Percentiles rank a stretch among this genome's conserved stretches.
Evolutionary conservation across 2,888 invertebrate species (phyloP).

Genomic region (Hypena proboscidalis): DNA sequence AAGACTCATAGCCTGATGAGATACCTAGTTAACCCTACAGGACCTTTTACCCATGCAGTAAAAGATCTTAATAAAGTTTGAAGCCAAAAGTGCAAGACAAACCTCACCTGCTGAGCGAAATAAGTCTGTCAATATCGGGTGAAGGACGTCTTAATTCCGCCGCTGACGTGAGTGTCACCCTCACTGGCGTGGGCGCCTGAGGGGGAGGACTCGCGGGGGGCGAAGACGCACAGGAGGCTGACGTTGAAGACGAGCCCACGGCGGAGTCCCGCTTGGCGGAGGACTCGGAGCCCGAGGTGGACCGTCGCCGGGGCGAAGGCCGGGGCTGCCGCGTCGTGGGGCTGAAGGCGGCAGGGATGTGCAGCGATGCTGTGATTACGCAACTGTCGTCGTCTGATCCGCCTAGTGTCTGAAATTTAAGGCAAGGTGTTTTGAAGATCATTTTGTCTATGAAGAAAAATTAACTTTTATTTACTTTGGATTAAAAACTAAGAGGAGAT

Average conservation of each 20-base stretch:
- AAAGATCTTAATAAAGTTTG: not conserved
- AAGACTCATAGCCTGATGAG: too few species aligned
- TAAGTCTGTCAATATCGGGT: constrained; percentile 67
- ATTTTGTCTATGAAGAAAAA: too few species aligned
- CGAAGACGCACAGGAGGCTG: constrained; percentile 75
- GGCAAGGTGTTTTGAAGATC: not conserved
- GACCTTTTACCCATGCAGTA: too few species aligned
- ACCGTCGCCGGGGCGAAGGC: constrained; percentile 66
- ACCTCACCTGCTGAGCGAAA: constrained; percentile 64
- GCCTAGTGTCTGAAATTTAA: constrained; percentile 80
- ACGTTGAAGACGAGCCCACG: constrained; percentile 83
- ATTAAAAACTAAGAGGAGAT: too few species aligned
- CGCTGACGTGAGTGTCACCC: constrained; percentile 87
- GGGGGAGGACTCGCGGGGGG: constrained; percentile 62
- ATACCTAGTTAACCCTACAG: too few species aligned
- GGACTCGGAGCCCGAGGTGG: constrained; percentile 70
- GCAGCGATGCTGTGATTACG: constrained; percentile 92
- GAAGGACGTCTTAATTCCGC: constrained; percentile 81
- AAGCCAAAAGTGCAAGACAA: not conserved
- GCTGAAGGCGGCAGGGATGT: constrained; percentile 88
- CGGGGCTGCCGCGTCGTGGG: constrained; percentile 56
- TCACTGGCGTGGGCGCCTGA: constrained; percentile 54
- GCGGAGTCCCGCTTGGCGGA: constrained; percentile 50
- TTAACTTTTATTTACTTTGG: too few species aligned
- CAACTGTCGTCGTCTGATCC: constrained; percentile 86